A percentile compares a stretch with the other conserved stretches of the same genome.
These are phyloP conservation scores for Aphis gossypii DNA, from an alignment of 1,140 invertebrate genomes.

Conservation along the genomic window DNA sequence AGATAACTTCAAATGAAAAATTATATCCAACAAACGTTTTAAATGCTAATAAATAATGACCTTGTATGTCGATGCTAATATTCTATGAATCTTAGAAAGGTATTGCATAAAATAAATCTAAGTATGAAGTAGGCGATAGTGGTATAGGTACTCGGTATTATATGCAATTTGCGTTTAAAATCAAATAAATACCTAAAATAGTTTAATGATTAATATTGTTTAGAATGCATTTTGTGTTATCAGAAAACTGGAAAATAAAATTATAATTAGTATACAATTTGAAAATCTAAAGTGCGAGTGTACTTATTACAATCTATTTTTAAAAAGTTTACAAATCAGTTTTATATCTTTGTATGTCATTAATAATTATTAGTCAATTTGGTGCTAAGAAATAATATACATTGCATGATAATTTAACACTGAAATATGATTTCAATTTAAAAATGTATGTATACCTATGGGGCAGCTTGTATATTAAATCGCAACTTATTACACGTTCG, in stretches of 20 bases:
- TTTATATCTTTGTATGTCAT: neutral
- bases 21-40: neutral
- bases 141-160: neutral
- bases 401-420: neutral
- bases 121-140: neutral
- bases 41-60: neutral
- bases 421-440: neutral
- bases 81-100: neutral
- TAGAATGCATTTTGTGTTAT: neutral
- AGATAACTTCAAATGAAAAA: neutral
- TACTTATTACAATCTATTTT: too few relatives aligned
- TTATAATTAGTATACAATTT: neutral
- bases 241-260: neutral
- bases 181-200: slow-evolving; percentile 10
- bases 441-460: neutral
- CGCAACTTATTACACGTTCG: neutral
- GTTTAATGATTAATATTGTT: neutral
- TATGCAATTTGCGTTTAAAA: neutral
- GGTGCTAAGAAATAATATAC: neutral
- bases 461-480: neutral
- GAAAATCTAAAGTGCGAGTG: neutral
- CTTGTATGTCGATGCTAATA: neutral
- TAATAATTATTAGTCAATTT: neutral
- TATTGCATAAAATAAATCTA: slow-evolving; percentile 1
- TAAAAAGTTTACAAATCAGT: neutral